Base-by-base conservation (phyloP, 2,797 vertebrate species). In the Nasua narica region DNA sequence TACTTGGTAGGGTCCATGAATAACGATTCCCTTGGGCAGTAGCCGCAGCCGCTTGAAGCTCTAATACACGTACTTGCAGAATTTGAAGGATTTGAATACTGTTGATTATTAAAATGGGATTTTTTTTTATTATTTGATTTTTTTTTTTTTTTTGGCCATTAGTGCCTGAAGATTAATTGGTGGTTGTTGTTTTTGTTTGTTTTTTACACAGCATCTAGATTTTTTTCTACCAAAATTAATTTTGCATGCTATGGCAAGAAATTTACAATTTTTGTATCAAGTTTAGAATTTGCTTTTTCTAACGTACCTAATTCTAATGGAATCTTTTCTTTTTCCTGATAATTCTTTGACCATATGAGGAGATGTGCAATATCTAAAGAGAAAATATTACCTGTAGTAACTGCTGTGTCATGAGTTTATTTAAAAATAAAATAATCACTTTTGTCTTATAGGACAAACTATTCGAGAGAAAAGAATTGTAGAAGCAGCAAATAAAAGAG, bases 391-490 rank as follows among this genome's bases (percentile, higher is more conserved):
- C 32, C 60, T 87, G 0, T 81, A 52, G 5, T 74, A 82, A 70
- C 37, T 87, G 27, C 21, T 76, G 4, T 93, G 21, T 94, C 25
- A 54, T 95, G 65, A 19, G n/a, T 86, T 94, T 70, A 60, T 96
- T 95, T 96, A 74, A 96, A 95, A 91, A 72, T 93, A 3, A 76
- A 95, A 96, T 94, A 89, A 97, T 97, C 23, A 32, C 93, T 97
- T 94, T 96, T 96, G 69, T 96, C 95, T 96, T 98, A 13, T 95
- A 99, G 99, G 99, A 92, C 99, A 98, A 94, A 97, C 77, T 19
- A 97, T 99, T 97, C 99, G 98, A 94, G 98, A 99, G 97, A 99
- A 98, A 98, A 99, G 99, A 98, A 98, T 99, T 83, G 97, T 99
- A 50, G 99, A 99, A 98, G 96, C 99, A 92, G 97, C 98, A 97